Conservation (phyloP, 2,888 invertebrate genomes). For the Macaria liturata region DNA sequence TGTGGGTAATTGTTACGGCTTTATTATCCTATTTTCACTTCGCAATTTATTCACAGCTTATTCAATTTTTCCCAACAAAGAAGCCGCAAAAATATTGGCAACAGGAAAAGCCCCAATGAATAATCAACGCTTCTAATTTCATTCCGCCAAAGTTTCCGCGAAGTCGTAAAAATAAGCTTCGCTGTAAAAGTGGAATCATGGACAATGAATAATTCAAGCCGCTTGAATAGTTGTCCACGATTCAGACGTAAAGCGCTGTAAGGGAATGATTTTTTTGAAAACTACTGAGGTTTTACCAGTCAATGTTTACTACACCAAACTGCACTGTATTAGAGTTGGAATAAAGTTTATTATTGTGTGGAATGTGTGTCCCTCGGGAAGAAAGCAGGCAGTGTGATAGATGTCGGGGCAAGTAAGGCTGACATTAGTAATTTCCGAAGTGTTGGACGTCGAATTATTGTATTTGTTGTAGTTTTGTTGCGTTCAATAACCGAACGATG, state of each 20-base stretch:
- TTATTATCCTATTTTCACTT: too few relatives aligned
- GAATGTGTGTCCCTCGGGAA: slow-evolving; percentile 21
- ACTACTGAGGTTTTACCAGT: slow-evolving; percentile 21
- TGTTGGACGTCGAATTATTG: slow-evolving; percentile 41
- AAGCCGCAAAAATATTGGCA: slow-evolving; percentile 2
- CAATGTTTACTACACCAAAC: background rate
- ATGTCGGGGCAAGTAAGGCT: slow-evolving; percentile 42
- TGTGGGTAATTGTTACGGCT: too few relatives aligned
- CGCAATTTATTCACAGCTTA: too few relatives aligned
- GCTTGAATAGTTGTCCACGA: slow-evolving; percentile 26
- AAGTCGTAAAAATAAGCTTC: slow-evolving; percentile 18
- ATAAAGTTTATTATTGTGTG: slow-evolving; percentile 25
- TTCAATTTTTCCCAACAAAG: too few relatives aligned
- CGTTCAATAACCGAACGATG: slow-evolving; percentile 17
- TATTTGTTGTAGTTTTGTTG: slow-evolving; percentile 42
- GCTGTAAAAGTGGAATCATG: slow-evolving; percentile 22
- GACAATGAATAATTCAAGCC: slow-evolving; percentile 24
- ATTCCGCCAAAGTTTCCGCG: slow-evolving; percentile 16
- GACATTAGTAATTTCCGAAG: slow-evolving; percentile 51
- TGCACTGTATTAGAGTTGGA: slow-evolving; percentile 6
- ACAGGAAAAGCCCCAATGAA: slow-evolving; percentile 14
- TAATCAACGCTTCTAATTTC: slow-evolving; percentile 23
- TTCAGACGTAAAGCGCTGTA: slow-evolving; percentile 25
- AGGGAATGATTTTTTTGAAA: slow-evolving; percentile 28
- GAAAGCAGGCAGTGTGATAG: slow-evolving; percentile 42